These are phyloP conservation scores for Lacerta viridis DNA, from an alignment of 2,797 vertebrate species.

Conservation along the genomic window DNA sequence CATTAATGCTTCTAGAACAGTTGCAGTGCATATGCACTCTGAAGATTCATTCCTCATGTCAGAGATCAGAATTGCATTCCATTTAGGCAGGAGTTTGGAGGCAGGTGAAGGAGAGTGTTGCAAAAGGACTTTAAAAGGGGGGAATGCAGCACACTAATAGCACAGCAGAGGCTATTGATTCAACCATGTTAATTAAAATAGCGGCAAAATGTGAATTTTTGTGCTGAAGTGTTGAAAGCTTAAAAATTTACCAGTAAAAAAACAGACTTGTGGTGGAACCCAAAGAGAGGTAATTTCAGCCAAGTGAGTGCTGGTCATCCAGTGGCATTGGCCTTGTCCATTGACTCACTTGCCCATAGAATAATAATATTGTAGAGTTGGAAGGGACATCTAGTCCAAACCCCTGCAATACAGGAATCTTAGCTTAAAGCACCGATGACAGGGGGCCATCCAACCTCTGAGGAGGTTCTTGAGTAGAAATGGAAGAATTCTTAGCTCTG, in stretches of 20 bases:
- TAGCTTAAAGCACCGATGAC: too few species aligned
- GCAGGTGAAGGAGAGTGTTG: neutral
- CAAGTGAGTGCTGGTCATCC: neutral
- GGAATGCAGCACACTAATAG: too few species aligned
- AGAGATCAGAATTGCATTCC: neutral
- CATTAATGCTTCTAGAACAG: neutral
- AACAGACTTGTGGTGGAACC: neutral
- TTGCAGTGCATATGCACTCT: neutral
- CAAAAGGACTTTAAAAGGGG: neutral
- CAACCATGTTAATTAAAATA: too few species aligned
- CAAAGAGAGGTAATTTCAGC: neutral
- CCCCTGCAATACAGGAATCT: too few species aligned
- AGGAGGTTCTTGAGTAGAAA: too few species aligned
- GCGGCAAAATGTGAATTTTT: neutral
- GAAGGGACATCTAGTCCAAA: too few species aligned
- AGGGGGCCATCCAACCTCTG: too few species aligned
- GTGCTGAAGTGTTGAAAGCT: neutral
- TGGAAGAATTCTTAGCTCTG: too few species aligned
- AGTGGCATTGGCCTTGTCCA: neutral
- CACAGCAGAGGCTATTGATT: too few species aligned
- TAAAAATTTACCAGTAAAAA: neutral
- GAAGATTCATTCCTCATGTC: constrained; percentile 14
- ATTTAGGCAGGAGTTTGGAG: neutral
- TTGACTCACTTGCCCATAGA: neutral
- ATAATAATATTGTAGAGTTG: too few species aligned